phyloP scores from a whole-genome alignment of 2,888 invertebrate species.

The Tetranychus truncatus region DNA sequence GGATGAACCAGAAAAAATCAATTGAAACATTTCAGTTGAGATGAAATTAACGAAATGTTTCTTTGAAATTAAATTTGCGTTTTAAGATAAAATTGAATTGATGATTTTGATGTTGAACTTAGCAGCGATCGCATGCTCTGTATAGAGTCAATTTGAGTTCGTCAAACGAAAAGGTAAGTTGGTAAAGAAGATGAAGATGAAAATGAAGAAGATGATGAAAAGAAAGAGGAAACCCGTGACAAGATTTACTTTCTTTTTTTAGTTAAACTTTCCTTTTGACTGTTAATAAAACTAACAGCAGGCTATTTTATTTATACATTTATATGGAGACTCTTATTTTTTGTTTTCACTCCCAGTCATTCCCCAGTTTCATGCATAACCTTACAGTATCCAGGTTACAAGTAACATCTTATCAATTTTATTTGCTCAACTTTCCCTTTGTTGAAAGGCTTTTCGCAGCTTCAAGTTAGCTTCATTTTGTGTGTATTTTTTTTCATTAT shows the following conservation, averaged over 20 bases:
- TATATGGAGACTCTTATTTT: not conserved
- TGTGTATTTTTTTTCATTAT: not conserved
- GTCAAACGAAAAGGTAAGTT: not conserved
- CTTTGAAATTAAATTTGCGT: not conserved
- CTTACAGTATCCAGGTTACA: not conserved
- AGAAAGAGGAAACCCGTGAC: not conserved
- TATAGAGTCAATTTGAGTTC: not conserved
- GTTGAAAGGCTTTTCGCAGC: not conserved
- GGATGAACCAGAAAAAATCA: not conserved
- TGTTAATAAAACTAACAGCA: constrained; percentile 1
- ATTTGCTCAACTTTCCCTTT: not conserved
- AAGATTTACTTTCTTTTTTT: not conserved
- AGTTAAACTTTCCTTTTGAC: not conserved
- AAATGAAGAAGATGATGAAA: not conserved
- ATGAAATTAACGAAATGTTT: not conserved
- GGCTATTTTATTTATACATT: not conserved
- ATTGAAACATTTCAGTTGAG: not conserved
- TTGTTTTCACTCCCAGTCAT: not conserved
- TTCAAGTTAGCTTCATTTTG: not conserved
- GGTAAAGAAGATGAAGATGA: not conserved
- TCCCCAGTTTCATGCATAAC: not conserved
- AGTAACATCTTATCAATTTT: not conserved
- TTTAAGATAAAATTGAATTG: not conserved
- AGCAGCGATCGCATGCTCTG: not conserved
- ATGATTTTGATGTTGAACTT: not conserved